Evolutionary conservation across 2,113 vertebrate species (phyloP), one percentile per base, ranked within the genome.

Genomic region (Phalacrocorax aristotelis): DNA sequence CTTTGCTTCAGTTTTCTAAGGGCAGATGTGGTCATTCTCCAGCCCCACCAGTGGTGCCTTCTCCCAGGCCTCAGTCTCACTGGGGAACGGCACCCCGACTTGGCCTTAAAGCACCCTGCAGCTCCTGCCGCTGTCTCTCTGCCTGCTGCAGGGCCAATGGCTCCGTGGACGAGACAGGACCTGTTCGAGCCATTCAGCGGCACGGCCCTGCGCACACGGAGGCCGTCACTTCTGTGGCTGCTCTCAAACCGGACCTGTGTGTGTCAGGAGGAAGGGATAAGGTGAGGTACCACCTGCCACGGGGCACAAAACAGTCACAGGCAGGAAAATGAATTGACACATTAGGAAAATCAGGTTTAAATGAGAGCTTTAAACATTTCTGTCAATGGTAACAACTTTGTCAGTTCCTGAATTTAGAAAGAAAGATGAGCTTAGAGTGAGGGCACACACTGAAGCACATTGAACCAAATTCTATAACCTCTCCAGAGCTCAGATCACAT

Each of bases 211-310:
- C 97, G n/a, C 99, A 99, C 78, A 71, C 87, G 3, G 98, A 98
- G 2, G 95, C 98, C 0, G 98, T 99, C 90, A 98, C 98, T 75
- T 98, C 98, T 3, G 98, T 99, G 93, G 98, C 98, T 68, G 98
- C 98, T 66, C 98, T 99, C 95, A 98, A 92, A 54, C 98, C 99
- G 55, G 98, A 99, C 34, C 98, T 99, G 32, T 99, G 99, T 48
- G 98, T 99, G 86, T 99, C 99, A 5, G 99, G 99, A 74, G 99
- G 99, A 42, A 98, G 95, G 95, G 99, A 99, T 93, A 99, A 99
- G 99, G 99, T 99, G 95, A 96, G 97, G 20, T 13, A 1, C 15
- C 11, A 22, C 10, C 29, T 1, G 10, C 11, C 44, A 6, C 1
- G 3, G 38, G 58, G 38, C 44, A 57, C 60, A 34, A 14, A 36